These are phyloP conservation scores for Phacellophora camtschatica DNA, from an alignment of 30 jellyfish, hydroid and myxozoan species.

Conservation along the genomic window DNA sequence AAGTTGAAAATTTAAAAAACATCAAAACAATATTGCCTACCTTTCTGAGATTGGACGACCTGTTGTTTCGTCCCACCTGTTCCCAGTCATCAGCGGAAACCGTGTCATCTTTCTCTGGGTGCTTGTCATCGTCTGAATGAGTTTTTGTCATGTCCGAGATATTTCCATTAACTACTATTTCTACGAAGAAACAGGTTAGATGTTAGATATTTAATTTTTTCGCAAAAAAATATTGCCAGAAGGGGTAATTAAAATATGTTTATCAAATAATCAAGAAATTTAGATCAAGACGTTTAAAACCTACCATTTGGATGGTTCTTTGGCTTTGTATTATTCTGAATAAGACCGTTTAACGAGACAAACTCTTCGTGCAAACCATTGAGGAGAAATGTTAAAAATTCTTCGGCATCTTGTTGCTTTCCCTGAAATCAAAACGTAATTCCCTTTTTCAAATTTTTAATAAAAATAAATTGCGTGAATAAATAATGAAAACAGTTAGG, in stretches of 20 bases:
- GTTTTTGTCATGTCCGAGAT: neutral
- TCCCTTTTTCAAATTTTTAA: neutral
- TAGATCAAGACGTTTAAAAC: too few relatives aligned
- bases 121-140: constrained; percentile 32
- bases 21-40: neutral
- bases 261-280: too few relatives aligned
- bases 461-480: neutral
- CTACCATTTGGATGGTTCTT: constrained; percentile 9
- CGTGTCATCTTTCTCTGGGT: constrained; percentile 24
- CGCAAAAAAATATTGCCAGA: too few relatives aligned
- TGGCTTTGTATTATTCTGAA: constrained; percentile 1
- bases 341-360: constrained; percentile 44
- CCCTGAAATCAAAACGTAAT: constrained; percentile 53
- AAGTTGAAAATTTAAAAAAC: neutral
- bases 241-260: too few relatives aligned
- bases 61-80: constrained; percentile 97
- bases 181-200: neutral
- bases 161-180: constrained; percentile 26
- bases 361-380: constrained; percentile 97
- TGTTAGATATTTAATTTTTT: too few relatives aligned
- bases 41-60: constrained; percentile 74
- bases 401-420: constrained; percentile 99
- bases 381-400: constrained; percentile 79
- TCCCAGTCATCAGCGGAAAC: constrained; percentile 79
- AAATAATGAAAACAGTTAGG: too few relatives aligned